phyloP scores from a whole-genome alignment of 2,797 vertebrate species.

The Myotis myotis region DNA sequence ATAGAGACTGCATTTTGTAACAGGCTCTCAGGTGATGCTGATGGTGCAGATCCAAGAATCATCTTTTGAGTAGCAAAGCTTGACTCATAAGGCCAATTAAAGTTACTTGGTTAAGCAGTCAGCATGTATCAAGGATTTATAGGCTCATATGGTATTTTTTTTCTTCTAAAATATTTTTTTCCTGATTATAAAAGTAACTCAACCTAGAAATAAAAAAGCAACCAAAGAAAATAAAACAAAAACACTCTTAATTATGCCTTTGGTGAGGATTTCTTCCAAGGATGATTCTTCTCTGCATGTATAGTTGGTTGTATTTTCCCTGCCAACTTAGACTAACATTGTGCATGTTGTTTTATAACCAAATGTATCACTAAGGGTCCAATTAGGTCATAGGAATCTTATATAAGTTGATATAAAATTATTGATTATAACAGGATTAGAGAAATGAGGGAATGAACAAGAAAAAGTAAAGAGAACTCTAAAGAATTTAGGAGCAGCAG shows the following conservation, averaged over 20 bases:
- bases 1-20: not conserved
- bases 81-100: not conserved
- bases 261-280: not conserved
- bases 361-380: not conserved
- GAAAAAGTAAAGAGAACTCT: not conserved
- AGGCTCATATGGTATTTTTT: not conserved
- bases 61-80: not conserved
- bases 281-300: not conserved
- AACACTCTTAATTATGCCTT: not conserved
- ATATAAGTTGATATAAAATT: no score
- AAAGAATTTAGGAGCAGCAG: not conserved
- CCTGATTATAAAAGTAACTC: not conserved
- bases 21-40: not conserved
- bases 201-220: not conserved
- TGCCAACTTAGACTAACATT: not conserved
- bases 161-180: constrained; percentile 27
- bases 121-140: not conserved
- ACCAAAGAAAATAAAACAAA: not conserved
- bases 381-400: not conserved
- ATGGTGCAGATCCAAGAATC: not conserved
- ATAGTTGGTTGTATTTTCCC: not conserved
- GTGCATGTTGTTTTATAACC: not conserved
- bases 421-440: not conserved
- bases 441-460: not conserved
- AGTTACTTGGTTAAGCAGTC: not conserved